A percentile compares a stretch with the other conserved stretches of the same genome.
These are phyloP conservation scores for Pharmacophagus antenor DNA, from an alignment of 2,888 invertebrate genomes.

Conservation along the genomic window DNA sequence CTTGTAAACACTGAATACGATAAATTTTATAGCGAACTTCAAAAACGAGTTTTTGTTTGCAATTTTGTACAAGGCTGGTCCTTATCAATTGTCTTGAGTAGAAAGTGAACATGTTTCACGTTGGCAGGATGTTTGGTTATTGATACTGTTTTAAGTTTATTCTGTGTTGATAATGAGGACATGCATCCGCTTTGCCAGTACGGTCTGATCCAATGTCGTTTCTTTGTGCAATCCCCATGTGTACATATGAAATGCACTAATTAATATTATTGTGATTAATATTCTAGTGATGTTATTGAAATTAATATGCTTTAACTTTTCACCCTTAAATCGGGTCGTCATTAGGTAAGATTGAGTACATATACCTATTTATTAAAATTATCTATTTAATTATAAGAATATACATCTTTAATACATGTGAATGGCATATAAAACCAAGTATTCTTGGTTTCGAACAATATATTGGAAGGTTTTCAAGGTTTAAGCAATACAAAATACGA, in stretches of 20 bases:
- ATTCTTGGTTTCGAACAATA: no score
- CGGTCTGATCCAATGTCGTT: conserved; percentile 2
- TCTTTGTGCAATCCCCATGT: background rate
- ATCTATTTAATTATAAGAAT: no score
- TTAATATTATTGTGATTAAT: background rate
- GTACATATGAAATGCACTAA: background rate
- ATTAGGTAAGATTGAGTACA: no score
- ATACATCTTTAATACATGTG: no score
- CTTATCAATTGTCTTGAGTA: conserved; percentile 26
- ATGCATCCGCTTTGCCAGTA: conserved; percentile 5
- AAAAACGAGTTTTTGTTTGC: conserved; percentile 22
- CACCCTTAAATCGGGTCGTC: no score
- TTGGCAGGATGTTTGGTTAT: conserved; percentile 29
- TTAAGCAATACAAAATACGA: no score
- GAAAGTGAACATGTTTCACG: conserved; percentile 26
- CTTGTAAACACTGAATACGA: conserved; percentile 14
- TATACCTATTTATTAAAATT: no score
- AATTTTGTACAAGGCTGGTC: conserved; percentile 25
- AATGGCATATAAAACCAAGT: no score
- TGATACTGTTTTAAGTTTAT: conserved; percentile 21
- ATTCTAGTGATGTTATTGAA: no score
- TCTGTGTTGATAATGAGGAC: conserved; percentile 17
- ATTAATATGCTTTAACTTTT: no score
- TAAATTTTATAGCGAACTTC: conserved; percentile 16
- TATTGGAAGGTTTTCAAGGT: no score